Conservation (phyloP, 2,113 vertebrate genomes). For the zebrafish (Danio rerio) region GRCz12tu NC_133200.1:9188001-9188500, state of each 20-base stretch:
- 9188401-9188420: constrained; percentile 72
- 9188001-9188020: constrained; percentile 60
- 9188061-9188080: constrained; percentile 73
- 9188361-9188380: constrained; percentile 80
- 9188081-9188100: constrained; percentile 81
- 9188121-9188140: constrained; percentile 52
- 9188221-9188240: constrained; percentile 91
- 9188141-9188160: background rate
- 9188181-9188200: background rate
- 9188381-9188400: constrained; percentile 85
- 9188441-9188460: constrained; percentile 11
- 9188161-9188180: background rate
- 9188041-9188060: constrained; percentile 79
- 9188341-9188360: constrained; percentile 76
- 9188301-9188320: constrained; percentile 81
- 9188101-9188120: constrained; percentile 89
- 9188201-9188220: constrained; percentile 85
- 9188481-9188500: background rate
- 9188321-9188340: constrained; percentile 85
- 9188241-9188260: constrained; percentile 89
- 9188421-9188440: constrained; percentile 18
- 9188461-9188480: background rate
- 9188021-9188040: background rate
- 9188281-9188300: constrained; percentile 88
- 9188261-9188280: constrained; percentile 94